phyloP scores from a whole-genome alignment of 2,797 vertebrate genomes.

The Simalia tracyae region DNA sequence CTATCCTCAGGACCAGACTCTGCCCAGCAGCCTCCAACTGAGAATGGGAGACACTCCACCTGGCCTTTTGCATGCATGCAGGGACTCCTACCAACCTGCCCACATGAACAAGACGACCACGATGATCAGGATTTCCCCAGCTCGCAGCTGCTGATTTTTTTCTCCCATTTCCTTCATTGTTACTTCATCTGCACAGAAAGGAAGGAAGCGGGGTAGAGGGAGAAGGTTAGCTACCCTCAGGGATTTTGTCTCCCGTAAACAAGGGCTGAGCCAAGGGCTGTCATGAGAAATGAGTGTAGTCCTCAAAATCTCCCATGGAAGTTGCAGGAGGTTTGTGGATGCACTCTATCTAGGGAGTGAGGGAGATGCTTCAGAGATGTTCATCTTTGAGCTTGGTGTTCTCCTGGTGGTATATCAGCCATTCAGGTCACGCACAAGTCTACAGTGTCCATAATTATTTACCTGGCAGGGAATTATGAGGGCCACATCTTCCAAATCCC shows the following conservation, averaged over 20 bases:
- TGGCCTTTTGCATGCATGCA: background rate
- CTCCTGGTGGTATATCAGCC: background rate
- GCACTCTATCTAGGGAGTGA: background rate
- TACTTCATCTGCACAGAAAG: constrained; percentile 82
- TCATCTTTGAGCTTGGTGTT: background rate
- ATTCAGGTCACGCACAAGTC: background rate
- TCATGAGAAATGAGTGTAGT: background rate
- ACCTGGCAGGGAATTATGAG: background rate
- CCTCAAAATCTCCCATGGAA: background rate
- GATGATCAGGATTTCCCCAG: constrained; percentile 93
- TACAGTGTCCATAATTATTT: background rate
- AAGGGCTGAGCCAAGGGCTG: no score
- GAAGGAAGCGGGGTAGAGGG: background rate
- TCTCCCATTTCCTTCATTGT: constrained; percentile 87
- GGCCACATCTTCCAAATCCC: background rate
- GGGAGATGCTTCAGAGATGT: background rate
- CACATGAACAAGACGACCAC: constrained; percentile 96
- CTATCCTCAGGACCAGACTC: background rate
- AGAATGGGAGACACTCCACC: background rate
- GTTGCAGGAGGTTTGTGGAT: background rate
- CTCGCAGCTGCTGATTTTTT: constrained; percentile 85
- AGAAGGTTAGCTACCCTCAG: background rate
- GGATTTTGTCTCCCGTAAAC: background rate
- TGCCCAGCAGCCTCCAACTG: background rate
- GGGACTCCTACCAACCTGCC: constrained; percentile 81